These are phyloP conservation scores for Montipora efflorescens DNA, from an alignment of 64 coral and sea anemone genomes.

Conservation along the genomic window DNA sequence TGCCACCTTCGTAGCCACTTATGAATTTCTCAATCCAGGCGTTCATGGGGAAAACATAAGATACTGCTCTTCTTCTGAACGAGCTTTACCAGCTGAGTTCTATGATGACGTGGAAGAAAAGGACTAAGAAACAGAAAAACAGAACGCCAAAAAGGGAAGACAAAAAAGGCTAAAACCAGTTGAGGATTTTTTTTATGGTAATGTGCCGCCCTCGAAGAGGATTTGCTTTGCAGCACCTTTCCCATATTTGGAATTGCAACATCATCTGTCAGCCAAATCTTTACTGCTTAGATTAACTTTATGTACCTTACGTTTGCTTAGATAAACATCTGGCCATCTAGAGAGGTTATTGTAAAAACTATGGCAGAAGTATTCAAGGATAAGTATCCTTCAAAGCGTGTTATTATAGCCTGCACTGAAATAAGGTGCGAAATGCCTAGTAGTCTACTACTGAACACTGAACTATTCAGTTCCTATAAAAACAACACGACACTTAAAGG, in stretches of 20 bases:
- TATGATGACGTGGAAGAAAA: too few species aligned
- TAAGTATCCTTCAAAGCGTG: too few species aligned
- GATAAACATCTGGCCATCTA: slow-evolving; percentile 47
- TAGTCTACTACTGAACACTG: background rate
- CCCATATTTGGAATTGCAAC: background rate
- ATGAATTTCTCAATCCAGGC: too few species aligned
- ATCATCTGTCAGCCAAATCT: slow-evolving; percentile 47
- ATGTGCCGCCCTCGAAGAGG: slow-evolving; percentile 50
- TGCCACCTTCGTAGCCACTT: too few species aligned
- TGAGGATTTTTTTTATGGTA: slow-evolving; percentile 64
- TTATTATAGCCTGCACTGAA: too few species aligned
- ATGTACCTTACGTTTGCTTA: slow-evolving; percentile 23
- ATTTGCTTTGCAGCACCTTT: slow-evolving; percentile 11
- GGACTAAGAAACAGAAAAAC: background rate
- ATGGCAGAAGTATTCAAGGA: background rate
- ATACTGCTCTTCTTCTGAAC: too few species aligned
- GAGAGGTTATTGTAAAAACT: slow-evolving; percentile 30
- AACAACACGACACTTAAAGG: too few species aligned
- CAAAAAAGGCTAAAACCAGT: background rate
- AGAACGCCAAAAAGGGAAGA: background rate
- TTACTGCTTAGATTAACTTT: slow-evolving; percentile 57
- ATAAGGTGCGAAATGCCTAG: too few species aligned
- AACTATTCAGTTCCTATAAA: slow-evolving; percentile 26
- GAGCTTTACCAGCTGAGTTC: too few species aligned
- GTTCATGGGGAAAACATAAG: too few species aligned